Conservation (phyloP, 2,888 invertebrate genomes). For the Smittia aterrima region DNA sequence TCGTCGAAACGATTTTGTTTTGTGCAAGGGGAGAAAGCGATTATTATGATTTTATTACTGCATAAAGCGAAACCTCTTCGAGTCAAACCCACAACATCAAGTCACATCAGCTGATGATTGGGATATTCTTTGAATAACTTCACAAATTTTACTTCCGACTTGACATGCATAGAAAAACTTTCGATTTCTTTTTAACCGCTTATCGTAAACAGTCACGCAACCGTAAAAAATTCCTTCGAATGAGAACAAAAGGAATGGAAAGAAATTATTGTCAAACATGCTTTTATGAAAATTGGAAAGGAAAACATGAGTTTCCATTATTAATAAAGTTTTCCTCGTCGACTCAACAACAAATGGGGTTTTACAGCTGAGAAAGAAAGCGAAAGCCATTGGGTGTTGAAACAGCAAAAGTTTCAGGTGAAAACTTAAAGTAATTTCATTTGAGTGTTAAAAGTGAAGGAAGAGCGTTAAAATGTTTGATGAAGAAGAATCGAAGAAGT, state of each 20-base stretch:
- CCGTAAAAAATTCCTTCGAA: neutral
- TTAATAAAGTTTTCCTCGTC: conserved; percentile 15
- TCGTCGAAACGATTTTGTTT: too few relatives aligned
- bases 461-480: neutral
- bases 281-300: neutral
- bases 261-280: conserved; percentile 29
- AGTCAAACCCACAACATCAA: neutral
- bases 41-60: neutral
- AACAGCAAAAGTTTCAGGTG: neutral
- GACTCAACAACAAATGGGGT: conserved; percentile 18
- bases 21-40: neutral
- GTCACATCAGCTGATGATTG: neutral
- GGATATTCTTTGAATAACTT: neutral
- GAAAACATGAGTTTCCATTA: conserved; percentile 15
- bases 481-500: conserved; percentile 32
- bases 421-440: conserved; percentile 1
- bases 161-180: neutral
- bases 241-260: neutral
- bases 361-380: neutral
- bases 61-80: neutral
- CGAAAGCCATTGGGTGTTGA: neutral
- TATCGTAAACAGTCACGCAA: neutral
- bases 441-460: too few relatives aligned
- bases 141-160: too few relatives aligned
- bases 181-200: neutral